Base-by-base conservation (phyloP, 2,113 vertebrate genomes). In the Cephalopholis sonnerati region DNA sequence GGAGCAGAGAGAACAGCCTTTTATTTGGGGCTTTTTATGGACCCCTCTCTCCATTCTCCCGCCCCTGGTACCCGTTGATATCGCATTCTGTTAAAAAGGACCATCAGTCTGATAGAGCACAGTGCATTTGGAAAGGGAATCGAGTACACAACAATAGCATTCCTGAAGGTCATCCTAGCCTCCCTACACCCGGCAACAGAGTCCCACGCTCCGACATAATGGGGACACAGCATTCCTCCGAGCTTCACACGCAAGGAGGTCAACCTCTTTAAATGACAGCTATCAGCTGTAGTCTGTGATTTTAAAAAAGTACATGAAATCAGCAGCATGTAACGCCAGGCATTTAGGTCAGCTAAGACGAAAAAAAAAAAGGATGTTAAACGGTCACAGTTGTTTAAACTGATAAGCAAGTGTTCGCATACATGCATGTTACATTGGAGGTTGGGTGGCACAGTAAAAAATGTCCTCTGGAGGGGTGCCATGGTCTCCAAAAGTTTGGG, bases 21-120 rank as follows among this genome's bases (percentile, higher is more conserved):
- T 96, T 96, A 93, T 95, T 82, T 74, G 87, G 85, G 93, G 86
- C 96, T 95, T 96, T 95, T 96, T 97, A 91, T 91, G 83, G 84
- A 89, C 64, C 90, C 80, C 93, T n/a, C 94, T 96, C 95, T 96
- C 91, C 82, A 69, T 96, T 96, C 95, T 87, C 83, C 83, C 62
- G 39, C 88, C 87, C 87, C 77, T 84, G 91, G 87, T 92, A 87
- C 92, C 92, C 80, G 78, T 92, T 91, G 96, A 97, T 97, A 97
- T 97, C 96, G 91, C 96, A 97, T 97, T 97, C 96, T 96, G 96
- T 96, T 96, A 97, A 97, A 96, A 96, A 96, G 96, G 92, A 92
- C 92, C 87, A 96, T 94, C 91, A 92, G 94, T 95, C 96, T 96
- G 95, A 96, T 96, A 95, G 94, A 94, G 86, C 90, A 65, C 29